A percentile compares a stretch with the other conserved stretches of the same genome.
Conservation (phyloP, 2,888 invertebrate genomes). For the Vanessa cardui region DNA sequence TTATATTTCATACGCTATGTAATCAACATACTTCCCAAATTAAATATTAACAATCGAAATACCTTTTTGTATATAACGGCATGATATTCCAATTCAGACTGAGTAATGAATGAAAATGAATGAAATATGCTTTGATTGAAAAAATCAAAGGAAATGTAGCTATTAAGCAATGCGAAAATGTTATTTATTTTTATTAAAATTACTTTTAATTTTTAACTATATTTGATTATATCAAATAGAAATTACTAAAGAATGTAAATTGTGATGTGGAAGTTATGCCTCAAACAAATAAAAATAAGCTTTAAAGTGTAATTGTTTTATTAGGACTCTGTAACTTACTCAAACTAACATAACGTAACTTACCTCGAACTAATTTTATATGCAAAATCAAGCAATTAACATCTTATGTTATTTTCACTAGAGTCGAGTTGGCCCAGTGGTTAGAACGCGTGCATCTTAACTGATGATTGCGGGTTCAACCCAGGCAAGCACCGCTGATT, state of each 20-base stretch:
- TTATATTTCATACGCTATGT: too few relatives aligned
- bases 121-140: constrained; percentile 13
- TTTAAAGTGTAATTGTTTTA: constrained; percentile 39
- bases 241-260: constrained; percentile 49
- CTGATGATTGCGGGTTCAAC: too few relatives aligned
- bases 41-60: constrained; percentile 1
- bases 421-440: too few relatives aligned
- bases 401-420: too few relatives aligned
- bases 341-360: too few relatives aligned
- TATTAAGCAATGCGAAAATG: constrained; percentile 45
- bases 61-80: constrained; percentile 42
- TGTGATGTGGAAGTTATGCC: constrained; percentile 71
- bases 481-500: too few relatives aligned
- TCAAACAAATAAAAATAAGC: constrained; percentile 64
- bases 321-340: neutral
- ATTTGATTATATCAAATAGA: neutral
- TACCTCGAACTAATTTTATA: too few relatives aligned
- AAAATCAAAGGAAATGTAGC: constrained; percentile 24
- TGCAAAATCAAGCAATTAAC: too few relatives aligned
- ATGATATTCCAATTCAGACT: constrained; percentile 45
- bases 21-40: neutral
- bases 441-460: too few relatives aligned
- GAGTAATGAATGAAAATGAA: constrained; percentile 40
- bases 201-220: neutral
- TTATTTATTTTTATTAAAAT: constrained; percentile 48